A percentile compares a stretch with the other conserved stretches of the same genome.
Evolutionary conservation across 2,797 vertebrate genomes (phyloP).

Genomic region (Enteromius argenteus): DNA sequence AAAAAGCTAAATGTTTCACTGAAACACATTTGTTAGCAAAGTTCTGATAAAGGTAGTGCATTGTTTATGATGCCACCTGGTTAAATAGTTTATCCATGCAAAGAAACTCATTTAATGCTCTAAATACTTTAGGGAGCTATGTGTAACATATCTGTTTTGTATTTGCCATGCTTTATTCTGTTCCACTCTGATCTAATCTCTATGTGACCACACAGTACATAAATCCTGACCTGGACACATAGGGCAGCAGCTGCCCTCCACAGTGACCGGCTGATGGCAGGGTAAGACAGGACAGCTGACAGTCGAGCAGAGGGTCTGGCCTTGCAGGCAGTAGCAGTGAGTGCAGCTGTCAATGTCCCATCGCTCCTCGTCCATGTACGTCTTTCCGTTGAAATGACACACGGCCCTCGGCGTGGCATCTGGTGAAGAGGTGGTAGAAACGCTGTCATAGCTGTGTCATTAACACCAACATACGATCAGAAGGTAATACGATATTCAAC

Average conservation of each 20-base stretch:
- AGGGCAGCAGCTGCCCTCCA: slow-evolving; percentile 89
- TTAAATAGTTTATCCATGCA: not conserved
- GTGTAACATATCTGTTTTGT: not conserved
- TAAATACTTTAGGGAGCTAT: not conserved
- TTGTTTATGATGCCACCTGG: not conserved
- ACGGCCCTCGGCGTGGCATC: slow-evolving; percentile 83
- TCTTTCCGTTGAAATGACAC: slow-evolving; percentile 88
- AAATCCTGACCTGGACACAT: slow-evolving; percentile 84
- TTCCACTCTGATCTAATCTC: slow-evolving; percentile 6
- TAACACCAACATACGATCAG: not conserved
- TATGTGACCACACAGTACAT: not conserved
- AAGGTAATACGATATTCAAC: not conserved
- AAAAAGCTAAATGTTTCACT: not conserved
- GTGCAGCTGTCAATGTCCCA: slow-evolving; percentile 94
- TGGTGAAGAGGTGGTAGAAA: slow-evolving; percentile 63
- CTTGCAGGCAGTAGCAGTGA: slow-evolving; percentile 91
- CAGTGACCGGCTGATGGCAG: slow-evolving; percentile 82
- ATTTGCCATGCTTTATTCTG: not conserved
- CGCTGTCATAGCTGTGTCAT: not conserved
- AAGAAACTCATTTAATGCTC: not conserved
- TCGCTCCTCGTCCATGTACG: slow-evolving; percentile 86
- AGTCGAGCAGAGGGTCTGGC: slow-evolving; percentile 90
- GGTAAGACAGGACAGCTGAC: slow-evolving; percentile 89
- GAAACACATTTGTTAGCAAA: not conserved
- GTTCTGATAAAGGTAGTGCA: not conserved